Evolutionary conservation across 2,888 invertebrate genomes (phyloP).

Genomic region (Hoplodrina blanda): DNA sequence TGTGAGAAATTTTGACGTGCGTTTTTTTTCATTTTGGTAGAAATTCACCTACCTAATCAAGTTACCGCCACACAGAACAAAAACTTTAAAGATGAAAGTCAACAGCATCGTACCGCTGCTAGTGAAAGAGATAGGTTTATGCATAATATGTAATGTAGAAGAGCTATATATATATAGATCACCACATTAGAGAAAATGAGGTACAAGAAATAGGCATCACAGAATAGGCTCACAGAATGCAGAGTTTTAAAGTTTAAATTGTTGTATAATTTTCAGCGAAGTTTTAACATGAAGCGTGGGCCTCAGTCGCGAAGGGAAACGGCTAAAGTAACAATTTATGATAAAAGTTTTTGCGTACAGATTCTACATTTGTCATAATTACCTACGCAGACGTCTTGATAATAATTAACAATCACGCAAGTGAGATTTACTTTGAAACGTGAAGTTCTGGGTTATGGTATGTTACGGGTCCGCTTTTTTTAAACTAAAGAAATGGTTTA

Average conservation of each 20-base stretch:
- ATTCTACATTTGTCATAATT: constrained; percentile 56
- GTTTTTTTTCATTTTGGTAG: no score
- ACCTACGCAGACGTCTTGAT: constrained; percentile 23
- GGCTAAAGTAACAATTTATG: constrained; percentile 53
- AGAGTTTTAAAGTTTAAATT: constrained; percentile 49
- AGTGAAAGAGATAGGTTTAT: not conserved
- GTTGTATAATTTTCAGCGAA: constrained; percentile 43
- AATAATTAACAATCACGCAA: constrained; percentile 34
- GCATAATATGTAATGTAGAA: not conserved
- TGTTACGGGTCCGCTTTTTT: not conserved
- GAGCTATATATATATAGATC: not conserved
- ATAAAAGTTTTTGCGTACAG: constrained; percentile 43
- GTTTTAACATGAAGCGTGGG: constrained; percentile 34
- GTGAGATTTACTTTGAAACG: constrained; percentile 7
- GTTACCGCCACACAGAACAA: no score
- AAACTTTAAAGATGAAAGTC: not conserved
- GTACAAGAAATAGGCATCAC: not conserved
- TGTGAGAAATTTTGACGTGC: no score
- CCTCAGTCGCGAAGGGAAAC: constrained; percentile 31
- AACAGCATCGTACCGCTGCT: not conserved
- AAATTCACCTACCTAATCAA: no score
- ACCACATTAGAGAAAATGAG: not conserved
- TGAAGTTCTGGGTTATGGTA: not conserved
- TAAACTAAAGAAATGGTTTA: not conserved
- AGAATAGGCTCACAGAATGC: constrained; percentile 12